Percentiles rank a stretch among this genome's conserved stretches.
phyloP scores from a whole-genome alignment of 2,888 invertebrate genomes.

The Thymelicus lineola region DNA sequence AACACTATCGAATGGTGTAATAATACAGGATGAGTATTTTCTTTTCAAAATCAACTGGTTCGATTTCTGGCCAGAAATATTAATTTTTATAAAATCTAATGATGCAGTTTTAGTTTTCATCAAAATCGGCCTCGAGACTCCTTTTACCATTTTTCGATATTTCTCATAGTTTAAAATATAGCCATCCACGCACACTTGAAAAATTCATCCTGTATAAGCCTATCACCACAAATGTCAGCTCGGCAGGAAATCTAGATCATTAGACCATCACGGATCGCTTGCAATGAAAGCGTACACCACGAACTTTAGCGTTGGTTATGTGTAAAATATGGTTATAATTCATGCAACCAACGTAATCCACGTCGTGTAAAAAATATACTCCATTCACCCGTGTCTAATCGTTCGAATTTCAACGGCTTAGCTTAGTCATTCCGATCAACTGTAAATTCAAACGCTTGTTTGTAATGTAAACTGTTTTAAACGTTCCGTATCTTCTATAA shows the following conservation, averaged over 20 bases:
- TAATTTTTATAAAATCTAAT: too few relatives aligned
- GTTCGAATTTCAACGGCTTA: slow-evolving; percentile 35
- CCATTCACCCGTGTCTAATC: slow-evolving; percentile 42
- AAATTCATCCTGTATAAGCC: too few relatives aligned
- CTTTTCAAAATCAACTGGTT: too few relatives aligned
- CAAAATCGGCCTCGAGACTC: too few relatives aligned
- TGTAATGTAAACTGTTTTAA: neutral
- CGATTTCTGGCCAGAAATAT: too few relatives aligned
- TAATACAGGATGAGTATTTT: too few relatives aligned
- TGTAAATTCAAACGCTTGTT: slow-evolving; percentile 26
- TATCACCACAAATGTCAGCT: slow-evolving; percentile 45
- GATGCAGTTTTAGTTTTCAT: too few relatives aligned
- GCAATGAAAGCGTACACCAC: slow-evolving; percentile 60
- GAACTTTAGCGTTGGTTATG: slow-evolving; percentile 44
- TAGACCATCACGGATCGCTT: slow-evolving; percentile 63
- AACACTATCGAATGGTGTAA: too few relatives aligned
- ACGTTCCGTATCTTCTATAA: too few relatives aligned
- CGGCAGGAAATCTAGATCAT: slow-evolving; percentile 73
- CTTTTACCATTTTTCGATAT: too few relatives aligned
- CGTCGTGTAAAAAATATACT: slow-evolving; percentile 8
- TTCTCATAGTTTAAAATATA: too few relatives aligned
- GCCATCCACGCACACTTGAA: too few relatives aligned
- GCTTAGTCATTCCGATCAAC: slow-evolving; percentile 33
- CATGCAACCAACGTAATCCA: neutral
- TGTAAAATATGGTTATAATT: neutral